Conservation (phyloP, 2,113 vertebrate species). For the Chascanopsetta lugubris region DNA sequence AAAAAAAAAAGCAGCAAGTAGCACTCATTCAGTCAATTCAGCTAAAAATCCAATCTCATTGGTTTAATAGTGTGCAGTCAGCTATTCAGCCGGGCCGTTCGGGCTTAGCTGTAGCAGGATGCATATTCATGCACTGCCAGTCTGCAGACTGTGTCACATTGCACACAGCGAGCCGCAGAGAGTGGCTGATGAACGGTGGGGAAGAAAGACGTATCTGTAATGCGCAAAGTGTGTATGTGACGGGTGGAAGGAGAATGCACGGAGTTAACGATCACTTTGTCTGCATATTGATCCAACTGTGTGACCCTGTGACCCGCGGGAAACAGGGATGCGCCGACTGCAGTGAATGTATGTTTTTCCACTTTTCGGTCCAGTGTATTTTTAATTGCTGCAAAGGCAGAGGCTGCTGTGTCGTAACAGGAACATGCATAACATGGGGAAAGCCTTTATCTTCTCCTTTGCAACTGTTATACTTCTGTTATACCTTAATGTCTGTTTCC, state of each 20-base stretch:
- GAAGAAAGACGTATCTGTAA: not conserved
- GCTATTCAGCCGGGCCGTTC: slow-evolving; percentile 43
- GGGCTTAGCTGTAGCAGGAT: slow-evolving; percentile 48
- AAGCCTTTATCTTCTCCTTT: slow-evolving; percentile 1
- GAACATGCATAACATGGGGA: not conserved
- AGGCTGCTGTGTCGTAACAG: not conserved
- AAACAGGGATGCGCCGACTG: not conserved
- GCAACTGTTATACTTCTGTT: not conserved
- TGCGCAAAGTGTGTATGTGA: no score
- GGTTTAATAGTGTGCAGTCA: slow-evolving; percentile 43
- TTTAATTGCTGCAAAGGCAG: not conserved
- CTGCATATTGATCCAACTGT: slow-evolving; percentile 1
- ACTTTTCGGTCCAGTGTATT: not conserved
- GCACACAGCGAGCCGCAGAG: slow-evolving; percentile 43
- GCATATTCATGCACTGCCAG: slow-evolving; percentile 66
- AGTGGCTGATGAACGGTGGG: slow-evolving; percentile 30
- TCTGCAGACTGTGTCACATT: slow-evolving; percentile 51
- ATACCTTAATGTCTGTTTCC: not conserved
- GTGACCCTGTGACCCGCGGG: not conserved
- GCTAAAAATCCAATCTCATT: slow-evolving; percentile 45
- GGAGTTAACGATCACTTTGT: not conserved
- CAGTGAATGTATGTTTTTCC: not conserved
- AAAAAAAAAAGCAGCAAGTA: slow-evolving; percentile 45
- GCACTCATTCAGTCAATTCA: slow-evolving; percentile 50
- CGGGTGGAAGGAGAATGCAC: no score